Percentiles rank a stretch among this genome's conserved stretches.
phyloP scores from a whole-genome alignment of 2,797 vertebrate genomes.

The Artibeus jamaicensis region DNA sequence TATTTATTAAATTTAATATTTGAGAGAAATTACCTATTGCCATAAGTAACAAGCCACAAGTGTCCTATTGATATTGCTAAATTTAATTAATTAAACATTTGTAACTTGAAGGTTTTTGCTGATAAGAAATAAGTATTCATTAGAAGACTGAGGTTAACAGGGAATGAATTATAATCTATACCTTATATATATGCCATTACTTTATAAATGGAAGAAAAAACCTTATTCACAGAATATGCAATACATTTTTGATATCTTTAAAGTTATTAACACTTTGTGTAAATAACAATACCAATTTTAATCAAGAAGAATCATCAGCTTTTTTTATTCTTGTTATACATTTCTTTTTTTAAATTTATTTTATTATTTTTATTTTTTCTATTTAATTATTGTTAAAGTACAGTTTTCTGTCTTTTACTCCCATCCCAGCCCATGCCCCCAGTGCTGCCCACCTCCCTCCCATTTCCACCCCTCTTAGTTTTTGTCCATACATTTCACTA shows the following conservation, averaged over 20 bases:
- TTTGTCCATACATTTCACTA: neutral
- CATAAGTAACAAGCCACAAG: neutral
- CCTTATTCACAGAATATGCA: neutral
- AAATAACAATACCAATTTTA: neutral
- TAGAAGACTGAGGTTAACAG: neutral
- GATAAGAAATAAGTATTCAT: neutral
- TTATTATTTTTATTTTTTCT: no score
- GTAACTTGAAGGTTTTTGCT: neutral
- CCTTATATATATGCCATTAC: neutral
- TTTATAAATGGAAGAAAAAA: neutral
- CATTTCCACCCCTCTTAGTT: no score
- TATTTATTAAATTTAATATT: neutral
- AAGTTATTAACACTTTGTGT: neutral
- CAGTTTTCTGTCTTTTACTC: no score
- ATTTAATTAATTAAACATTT: neutral
- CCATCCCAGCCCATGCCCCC: no score
- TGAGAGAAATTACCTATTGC: neutral
- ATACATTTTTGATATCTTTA: neutral
- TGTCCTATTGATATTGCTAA: neutral
- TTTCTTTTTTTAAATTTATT: neutral
- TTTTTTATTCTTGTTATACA: neutral
- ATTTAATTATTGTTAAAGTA: no score
- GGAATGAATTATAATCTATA: neutral
- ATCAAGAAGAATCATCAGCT: neutral
- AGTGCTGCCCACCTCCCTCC: no score